Conservation (phyloP, 2,113 vertebrate species). For the Sisor rabdophorus region DNA sequence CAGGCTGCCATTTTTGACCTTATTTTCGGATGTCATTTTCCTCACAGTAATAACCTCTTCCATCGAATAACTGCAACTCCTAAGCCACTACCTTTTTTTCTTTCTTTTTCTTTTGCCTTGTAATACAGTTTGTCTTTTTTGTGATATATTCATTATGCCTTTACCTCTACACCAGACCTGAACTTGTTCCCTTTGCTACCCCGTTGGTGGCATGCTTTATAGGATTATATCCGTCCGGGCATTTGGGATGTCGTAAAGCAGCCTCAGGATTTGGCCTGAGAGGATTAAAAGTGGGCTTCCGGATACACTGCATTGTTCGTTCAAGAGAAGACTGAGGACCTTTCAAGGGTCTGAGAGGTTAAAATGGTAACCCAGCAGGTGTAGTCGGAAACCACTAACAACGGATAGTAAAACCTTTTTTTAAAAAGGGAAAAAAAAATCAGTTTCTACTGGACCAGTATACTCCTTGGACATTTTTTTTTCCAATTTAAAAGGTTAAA, state of each 20-base stretch:
- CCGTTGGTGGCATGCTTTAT: slow-evolving; percentile 59
- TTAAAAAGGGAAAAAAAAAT: not conserved
- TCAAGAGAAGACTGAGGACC: slow-evolving; percentile 54
- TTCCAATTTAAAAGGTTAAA: no score
- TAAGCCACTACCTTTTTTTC: no score
- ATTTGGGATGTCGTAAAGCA: slow-evolving; percentile 61
- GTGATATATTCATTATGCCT: slow-evolving; percentile 49
- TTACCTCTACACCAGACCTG: slow-evolving; percentile 56
- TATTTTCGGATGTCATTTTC: not conserved
- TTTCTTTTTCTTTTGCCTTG: no score
- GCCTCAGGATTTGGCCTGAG: slow-evolving; percentile 57
- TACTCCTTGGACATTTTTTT: no score
- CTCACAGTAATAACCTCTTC: not conserved
- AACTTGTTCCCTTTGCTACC: slow-evolving; percentile 59
- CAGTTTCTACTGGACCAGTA: not conserved
- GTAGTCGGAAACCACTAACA: slow-evolving; percentile 1
- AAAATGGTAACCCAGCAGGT: slow-evolving; percentile 36
- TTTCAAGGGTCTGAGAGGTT: slow-evolving; percentile 41
- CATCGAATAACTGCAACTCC: not conserved
- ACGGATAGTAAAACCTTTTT: not conserved
- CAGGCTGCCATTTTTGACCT: not conserved
- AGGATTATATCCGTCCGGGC: slow-evolving; percentile 65
- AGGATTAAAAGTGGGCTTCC: slow-evolving; percentile 66
- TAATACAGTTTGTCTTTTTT: not conserved
- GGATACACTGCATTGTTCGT: slow-evolving; percentile 57